phyloP scores from a whole-genome alignment of 2,797 vertebrate species.

The Sebastes nivosus region DNA sequence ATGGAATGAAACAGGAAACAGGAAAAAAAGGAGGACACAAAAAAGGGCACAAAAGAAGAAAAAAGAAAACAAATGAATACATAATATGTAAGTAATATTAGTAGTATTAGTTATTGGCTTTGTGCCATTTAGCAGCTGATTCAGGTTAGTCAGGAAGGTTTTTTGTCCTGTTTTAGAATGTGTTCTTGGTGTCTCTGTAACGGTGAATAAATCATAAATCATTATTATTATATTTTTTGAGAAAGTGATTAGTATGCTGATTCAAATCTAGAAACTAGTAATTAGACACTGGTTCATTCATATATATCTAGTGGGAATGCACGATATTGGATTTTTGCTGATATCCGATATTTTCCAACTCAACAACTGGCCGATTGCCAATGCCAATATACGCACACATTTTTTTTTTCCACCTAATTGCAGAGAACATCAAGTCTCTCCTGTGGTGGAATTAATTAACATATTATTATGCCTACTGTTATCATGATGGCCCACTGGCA shows the following conservation, averaged over 20 bases:
- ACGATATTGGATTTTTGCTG: no score
- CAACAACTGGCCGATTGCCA: no score
- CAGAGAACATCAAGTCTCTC: no score
- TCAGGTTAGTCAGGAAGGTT: background rate
- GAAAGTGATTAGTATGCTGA: background rate
- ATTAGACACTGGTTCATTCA: background rate
- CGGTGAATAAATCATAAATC: background rate
- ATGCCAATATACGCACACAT: no score
- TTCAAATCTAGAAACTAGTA: background rate
- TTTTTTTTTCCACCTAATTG: no score
- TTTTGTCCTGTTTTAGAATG: background rate
- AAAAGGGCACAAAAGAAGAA: background rate
- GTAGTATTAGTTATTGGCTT: background rate
- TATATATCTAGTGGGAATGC: background rate
- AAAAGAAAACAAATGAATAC: background rate
- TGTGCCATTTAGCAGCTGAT: background rate
- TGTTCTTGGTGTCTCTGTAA: background rate
- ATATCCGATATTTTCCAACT: no score
- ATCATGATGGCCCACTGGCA: no score
- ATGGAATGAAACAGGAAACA: background rate
- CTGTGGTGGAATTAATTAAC: no score
- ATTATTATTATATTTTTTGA: background rate
- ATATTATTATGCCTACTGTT: no score
- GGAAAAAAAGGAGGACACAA: background rate
- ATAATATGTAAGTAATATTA: background rate